Conservation (phyloP, 2,113 vertebrate species). For the Sylvicapra grimmia region DNA sequence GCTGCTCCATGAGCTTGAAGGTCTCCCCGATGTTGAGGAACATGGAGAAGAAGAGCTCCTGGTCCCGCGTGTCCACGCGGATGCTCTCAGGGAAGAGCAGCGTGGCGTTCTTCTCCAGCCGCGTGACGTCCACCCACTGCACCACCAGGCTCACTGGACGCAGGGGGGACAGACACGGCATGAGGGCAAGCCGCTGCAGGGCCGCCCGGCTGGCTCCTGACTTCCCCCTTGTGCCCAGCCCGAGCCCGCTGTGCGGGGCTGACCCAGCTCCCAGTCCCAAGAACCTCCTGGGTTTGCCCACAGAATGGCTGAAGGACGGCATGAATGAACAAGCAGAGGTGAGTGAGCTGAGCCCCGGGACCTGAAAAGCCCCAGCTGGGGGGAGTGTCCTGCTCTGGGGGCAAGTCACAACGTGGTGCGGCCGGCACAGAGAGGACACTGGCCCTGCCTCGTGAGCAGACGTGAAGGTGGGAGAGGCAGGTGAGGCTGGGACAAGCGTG, state of each 20-base stretch:
- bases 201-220: rapidly evolving
- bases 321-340: neutral
- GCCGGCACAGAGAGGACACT: neutral
- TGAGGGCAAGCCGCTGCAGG: neutral
- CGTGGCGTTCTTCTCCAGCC: conserved; percentile 94
- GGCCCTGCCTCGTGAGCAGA: neutral
- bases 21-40: conserved; percentile 96
- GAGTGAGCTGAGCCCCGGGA: neutral
- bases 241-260: neutral
- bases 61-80: conserved; percentile 90
- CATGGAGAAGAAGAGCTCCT: conserved; percentile 96
- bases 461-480: neutral
- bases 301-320: rapidly evolving
- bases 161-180: neutral
- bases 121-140: conserved; percentile 94
- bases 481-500: neutral
- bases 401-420: neutral
- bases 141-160: conserved; percentile 90
- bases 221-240: rapidly evolving
- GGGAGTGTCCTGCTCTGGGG: neutral
- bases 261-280: neutral
- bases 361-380: neutral
- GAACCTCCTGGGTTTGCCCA: neutral
- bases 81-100: conserved; percentile 95
- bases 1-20: conserved; percentile 97